Conservation (phyloP, 2,888 invertebrate species). For the Sympetrum striolatum region DNA sequence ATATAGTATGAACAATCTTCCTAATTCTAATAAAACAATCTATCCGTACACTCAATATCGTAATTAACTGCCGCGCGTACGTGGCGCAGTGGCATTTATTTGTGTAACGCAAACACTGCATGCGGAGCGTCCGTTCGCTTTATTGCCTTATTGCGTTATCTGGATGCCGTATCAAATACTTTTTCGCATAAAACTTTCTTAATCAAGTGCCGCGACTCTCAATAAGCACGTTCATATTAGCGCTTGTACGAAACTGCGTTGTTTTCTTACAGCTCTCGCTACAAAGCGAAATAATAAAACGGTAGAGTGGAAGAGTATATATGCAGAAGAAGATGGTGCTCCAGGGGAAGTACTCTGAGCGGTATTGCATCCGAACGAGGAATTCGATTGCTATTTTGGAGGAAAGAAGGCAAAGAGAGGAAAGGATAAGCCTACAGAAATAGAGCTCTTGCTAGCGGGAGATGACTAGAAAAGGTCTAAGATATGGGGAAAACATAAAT, state of each 20-base stretch:
- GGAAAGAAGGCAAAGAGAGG: not conserved
- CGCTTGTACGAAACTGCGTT: not conserved
- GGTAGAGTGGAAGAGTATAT: not conserved
- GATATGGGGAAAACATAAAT: not conserved
- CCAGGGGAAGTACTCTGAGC: not conserved
- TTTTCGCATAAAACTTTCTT: not conserved
- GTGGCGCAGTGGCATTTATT: too few species aligned
- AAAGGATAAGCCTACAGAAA: not conserved
- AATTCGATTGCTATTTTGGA: not conserved
- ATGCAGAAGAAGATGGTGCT: slow-evolving; percentile 9
- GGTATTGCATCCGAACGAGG: not conserved
- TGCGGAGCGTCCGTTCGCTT: too few species aligned
- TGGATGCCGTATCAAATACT: not conserved
- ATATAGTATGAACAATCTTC: too few species aligned
- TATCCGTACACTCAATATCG: too few species aligned
- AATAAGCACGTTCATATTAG: not conserved
- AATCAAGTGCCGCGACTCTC: not conserved
- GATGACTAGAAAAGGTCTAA: not conserved
- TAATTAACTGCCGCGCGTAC: too few species aligned
- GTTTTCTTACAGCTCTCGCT: not conserved
- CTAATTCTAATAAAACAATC: too few species aligned
- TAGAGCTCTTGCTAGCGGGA: not conserved
- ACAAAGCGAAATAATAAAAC: not conserved
- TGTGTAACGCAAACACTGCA: too few species aligned
- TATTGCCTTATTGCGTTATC: too few species aligned